These are phyloP conservation scores for Perodicticus potto DNA, from an alignment of 2,797 vertebrate genomes.

Conservation along the genomic window DNA sequence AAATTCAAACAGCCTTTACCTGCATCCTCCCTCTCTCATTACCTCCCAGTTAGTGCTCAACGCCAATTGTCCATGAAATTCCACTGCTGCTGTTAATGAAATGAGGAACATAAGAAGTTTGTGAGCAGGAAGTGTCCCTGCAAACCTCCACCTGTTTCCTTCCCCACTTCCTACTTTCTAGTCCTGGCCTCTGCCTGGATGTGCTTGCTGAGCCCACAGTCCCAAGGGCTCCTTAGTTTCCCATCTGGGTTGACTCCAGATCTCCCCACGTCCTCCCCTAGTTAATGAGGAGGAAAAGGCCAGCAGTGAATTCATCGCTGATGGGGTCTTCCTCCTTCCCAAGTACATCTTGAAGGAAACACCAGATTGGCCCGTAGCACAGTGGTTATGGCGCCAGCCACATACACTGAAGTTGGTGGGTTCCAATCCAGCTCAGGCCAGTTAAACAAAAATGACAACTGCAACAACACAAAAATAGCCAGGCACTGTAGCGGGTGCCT, in stretches of 20 bases:
- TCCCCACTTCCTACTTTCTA: slow-evolving; percentile 55
- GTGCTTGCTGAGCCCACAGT: background rate
- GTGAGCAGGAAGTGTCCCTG: slow-evolving; percentile 77
- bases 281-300: background rate
- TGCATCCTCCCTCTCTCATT: slow-evolving; percentile 75
- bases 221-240: background rate
- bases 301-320: background rate
- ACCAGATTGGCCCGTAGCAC: no score
- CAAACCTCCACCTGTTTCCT: slow-evolving; percentile 68
- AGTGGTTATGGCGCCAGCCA: no score
- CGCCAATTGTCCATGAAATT: slow-evolving; percentile 85
- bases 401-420: no score
- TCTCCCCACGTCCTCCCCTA: background rate
- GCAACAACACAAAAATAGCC: no score
- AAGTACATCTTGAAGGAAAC: background rate
- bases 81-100: slow-evolving; percentile 83
- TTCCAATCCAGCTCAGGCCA: no score
- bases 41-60: slow-evolving; percentile 80
- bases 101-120: slow-evolving; percentile 79
- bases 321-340: background rate
- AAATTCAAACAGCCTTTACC: slow-evolving; percentile 83
- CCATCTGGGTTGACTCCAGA: background rate
- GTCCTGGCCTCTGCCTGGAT: background rate
- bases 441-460: no score
- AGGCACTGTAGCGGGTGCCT: no score